Percentiles rank a stretch among this genome's conserved stretches.
phyloP scores from a whole-genome alignment of 2,888 invertebrate genomes.

The Apamea anceps region DNA sequence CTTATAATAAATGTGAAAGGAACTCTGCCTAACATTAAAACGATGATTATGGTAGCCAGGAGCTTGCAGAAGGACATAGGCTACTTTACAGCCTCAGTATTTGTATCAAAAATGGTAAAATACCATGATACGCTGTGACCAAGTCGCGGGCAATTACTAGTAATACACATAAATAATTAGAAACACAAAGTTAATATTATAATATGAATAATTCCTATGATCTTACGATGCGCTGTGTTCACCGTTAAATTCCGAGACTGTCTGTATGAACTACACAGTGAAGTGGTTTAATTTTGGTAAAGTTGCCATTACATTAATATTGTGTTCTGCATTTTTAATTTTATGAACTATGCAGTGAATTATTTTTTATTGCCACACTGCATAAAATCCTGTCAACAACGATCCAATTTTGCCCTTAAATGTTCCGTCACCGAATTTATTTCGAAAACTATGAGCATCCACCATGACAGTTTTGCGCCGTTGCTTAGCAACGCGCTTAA shows the following conservation, averaged over 20 bases:
- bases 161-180: not conserved
- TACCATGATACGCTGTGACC: not conserved
- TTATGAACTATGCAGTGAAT: not conserved
- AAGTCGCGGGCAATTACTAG: not conserved
- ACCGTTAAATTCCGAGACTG: not conserved
- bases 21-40: not conserved
- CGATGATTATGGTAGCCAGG: not conserved
- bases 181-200: not conserved
- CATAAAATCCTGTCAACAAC: not conserved
- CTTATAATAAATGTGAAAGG: no score
- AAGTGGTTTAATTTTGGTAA: not conserved
- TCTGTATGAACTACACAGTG: not conserved
- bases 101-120: not conserved
- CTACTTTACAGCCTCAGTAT: not conserved
- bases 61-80: not conserved
- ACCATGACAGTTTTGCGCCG: slow-evolving; percentile 77
- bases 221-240: not conserved
- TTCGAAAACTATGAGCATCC: slow-evolving; percentile 54
- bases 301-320: not conserved
- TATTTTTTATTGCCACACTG: not conserved
- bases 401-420: slow-evolving; percentile 9
- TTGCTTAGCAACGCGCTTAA: slow-evolving; percentile 82
- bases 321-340: not conserved
- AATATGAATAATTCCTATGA: not conserved
- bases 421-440: slow-evolving; percentile 9